These are phyloP conservation scores for Macroteleia sp. DNA, from an alignment of 2,888 invertebrate species.

Conservation along the genomic window DNA sequence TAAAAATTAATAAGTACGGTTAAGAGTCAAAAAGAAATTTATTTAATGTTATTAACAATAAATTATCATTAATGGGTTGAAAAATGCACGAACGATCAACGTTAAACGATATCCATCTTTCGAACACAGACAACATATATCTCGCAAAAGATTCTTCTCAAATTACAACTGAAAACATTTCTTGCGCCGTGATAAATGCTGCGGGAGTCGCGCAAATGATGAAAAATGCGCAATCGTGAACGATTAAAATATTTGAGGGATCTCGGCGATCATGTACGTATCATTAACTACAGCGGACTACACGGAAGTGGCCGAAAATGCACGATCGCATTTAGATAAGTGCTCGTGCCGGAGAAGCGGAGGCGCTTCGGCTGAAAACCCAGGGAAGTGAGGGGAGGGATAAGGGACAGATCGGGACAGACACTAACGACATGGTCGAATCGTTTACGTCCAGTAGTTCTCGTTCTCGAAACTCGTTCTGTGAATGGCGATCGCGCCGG, in stretches of 20 bases:
- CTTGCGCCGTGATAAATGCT: conserved; percentile 14
- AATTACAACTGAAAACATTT: conserved; percentile 22
- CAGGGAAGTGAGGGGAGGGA: no score
- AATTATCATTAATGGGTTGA: no score
- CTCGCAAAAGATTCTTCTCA: neutral
- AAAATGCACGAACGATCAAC: no score
- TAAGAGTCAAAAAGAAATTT: no score
- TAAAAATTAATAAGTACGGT: no score
- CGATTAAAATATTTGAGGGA: conserved; percentile 50
- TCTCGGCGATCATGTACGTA: conserved; percentile 41
- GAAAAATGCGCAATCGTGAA: conserved; percentile 40
- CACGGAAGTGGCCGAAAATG: conserved; percentile 58
- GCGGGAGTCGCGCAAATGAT: conserved; percentile 10
- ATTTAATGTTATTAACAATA: no score
- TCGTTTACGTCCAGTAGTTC: conserved; percentile 74
- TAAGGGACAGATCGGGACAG: conserved; percentile 61
- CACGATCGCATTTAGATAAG: conserved; percentile 58
- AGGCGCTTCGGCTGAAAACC: conserved; percentile 55
- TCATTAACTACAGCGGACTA: conserved; percentile 31
- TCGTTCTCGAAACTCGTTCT: conserved; percentile 75
- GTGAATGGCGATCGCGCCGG: conserved; percentile 72
- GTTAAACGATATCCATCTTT: conserved; percentile 6
- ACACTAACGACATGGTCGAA: conserved; percentile 71
- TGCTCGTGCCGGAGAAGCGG: conserved; percentile 32
- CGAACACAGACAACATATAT: neutral